Conservation (phyloP, 2,113 vertebrate species). For the Calidris pygmaea region DNA sequence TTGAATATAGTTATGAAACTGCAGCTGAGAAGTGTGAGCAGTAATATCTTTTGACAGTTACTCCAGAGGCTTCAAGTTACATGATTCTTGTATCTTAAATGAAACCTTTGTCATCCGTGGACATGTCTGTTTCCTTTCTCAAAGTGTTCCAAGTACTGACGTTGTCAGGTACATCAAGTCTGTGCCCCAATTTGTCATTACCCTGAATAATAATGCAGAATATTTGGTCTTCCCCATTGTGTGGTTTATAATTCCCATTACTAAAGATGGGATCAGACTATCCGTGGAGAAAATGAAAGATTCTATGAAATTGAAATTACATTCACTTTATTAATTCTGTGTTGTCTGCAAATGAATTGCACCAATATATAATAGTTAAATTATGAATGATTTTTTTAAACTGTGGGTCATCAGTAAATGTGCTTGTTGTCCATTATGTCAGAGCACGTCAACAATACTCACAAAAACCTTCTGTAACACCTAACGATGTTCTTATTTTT, state of each 20-base stretch:
- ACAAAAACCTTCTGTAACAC: neutral
- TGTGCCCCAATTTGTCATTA: neutral
- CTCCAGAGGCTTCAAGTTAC: constrained; percentile 47
- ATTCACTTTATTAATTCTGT: constrained; percentile 27
- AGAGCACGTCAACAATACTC: neutral
- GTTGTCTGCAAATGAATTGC: neutral
- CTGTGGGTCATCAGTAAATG: neutral
- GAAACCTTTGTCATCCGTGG: neutral
- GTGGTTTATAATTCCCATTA: neutral
- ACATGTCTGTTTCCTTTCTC: neutral
- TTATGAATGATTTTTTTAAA: constrained; percentile 45
- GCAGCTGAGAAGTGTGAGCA: constrained; percentile 19
- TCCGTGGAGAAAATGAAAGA: constrained; percentile 35
- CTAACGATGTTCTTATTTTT: constrained; percentile 44
- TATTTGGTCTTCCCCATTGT: neutral
- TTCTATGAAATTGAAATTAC: constrained; percentile 36
- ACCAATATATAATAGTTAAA: neutral
- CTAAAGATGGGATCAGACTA: constrained; percentile 13
- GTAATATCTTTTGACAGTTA: constrained; percentile 45
- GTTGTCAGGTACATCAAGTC: neutral
- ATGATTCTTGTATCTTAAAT: constrained; percentile 29
- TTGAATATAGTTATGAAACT: constrained; percentile 47
- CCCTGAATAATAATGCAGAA: neutral
- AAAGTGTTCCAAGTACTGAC: neutral
- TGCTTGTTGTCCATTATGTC: constrained; percentile 40